Conservation (phyloP, 2,888 invertebrate species). For the Fragum fragum region DNA sequence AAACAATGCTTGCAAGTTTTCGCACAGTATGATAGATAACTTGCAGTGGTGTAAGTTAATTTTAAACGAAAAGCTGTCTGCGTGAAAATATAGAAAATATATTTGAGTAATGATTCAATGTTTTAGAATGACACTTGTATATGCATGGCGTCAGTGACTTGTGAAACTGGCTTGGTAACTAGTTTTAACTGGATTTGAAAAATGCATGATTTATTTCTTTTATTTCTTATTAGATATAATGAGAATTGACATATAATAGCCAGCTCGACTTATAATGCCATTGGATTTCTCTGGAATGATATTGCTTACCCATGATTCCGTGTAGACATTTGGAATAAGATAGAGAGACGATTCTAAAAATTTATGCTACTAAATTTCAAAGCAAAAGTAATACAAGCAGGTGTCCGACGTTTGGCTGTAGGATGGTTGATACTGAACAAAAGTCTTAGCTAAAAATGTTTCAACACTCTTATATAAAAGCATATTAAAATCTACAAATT, state of each 20-base stretch:
- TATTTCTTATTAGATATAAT: conserved; percentile 5
- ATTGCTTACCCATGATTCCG: no score
- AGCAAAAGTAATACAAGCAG: no score
- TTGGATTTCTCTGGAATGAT: no score
- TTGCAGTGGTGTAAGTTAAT: not conserved
- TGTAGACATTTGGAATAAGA: no score
- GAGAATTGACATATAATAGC: not conserved
- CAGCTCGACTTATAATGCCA: not conserved
- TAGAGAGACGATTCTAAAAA: no score
- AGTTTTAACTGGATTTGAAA: not conserved
- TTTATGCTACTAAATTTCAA: no score
- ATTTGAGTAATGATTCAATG: not conserved
- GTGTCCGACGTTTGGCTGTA: no score
- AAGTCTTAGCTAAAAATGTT: no score
- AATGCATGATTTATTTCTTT: conserved; percentile 4
- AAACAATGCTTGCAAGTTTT: not conserved
- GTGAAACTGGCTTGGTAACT: not conserved
- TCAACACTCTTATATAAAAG: no score
- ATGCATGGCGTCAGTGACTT: not conserved
- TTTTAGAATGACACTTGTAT: not conserved
- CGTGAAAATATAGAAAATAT: not conserved
- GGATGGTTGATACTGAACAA: no score
- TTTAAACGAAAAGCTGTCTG: not conserved
- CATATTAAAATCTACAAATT: no score
- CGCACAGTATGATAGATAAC: not conserved